Conservation (phyloP, 2,888 invertebrate species). For the Nephrotoma appendiculata region DNA sequence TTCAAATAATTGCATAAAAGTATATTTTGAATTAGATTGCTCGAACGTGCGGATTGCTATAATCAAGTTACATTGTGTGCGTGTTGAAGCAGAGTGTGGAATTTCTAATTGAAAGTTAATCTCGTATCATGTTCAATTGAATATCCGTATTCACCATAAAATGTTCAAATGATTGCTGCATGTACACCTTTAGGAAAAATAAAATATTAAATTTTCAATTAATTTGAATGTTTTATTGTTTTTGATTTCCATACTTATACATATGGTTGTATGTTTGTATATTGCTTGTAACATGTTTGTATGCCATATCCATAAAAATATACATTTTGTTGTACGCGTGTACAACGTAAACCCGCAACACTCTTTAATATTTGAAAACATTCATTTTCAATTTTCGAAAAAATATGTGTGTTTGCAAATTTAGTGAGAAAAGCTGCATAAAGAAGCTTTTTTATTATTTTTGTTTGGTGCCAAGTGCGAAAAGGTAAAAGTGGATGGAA, state of each 20-base stretch:
- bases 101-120: too few relatives aligned
- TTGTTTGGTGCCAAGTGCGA: not conserved
- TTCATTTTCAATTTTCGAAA: not conserved
- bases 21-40: too few relatives aligned
- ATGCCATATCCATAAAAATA: not conserved
- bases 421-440: too few relatives aligned
- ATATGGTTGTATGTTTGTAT: not conserved
- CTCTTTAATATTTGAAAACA: not conserved
- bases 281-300: too few relatives aligned
- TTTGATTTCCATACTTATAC: not conserved
- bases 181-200: not conserved
- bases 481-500: not conserved
- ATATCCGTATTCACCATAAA: not conserved
- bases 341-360: not conserved
- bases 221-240: not conserved
- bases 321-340: not conserved
- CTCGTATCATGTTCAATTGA: not conserved
- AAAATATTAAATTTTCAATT: not conserved
- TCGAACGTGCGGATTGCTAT: too few relatives aligned
- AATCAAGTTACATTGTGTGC: too few relatives aligned
- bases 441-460: not conserved
- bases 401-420: not conserved
- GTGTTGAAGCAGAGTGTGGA: too few relatives aligned
- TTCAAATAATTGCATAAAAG: not conserved
- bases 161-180: not conserved